phyloP scores from a whole-genome alignment of 2,113 vertebrate genomes.

The Synodontis membranacea region DNA sequence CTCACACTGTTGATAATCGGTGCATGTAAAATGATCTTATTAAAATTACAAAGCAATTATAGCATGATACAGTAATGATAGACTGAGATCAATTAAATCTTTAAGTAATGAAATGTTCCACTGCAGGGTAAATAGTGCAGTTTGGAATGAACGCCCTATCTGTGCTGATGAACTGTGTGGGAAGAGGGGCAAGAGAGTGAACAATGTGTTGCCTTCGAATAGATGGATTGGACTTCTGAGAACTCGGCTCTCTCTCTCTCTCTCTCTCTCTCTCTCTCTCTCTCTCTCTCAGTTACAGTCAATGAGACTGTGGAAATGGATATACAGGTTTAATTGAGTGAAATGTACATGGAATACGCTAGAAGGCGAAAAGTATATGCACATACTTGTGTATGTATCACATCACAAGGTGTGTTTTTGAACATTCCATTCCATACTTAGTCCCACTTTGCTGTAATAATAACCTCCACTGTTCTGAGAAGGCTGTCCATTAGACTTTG shows the following conservation, averaged over 20 bases:
- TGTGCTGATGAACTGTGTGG: conserved; percentile 6
- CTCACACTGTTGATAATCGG: background rate
- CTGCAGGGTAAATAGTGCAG: conserved; percentile 2
- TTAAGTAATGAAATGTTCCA: conserved; percentile 56
- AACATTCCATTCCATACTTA: background rate
- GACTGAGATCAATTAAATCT: conserved; percentile 49
- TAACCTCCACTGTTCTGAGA: background rate
- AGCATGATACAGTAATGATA: conserved; percentile 50
- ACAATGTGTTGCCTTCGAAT: background rate
- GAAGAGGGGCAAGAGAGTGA: background rate
- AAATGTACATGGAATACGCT: background rate
- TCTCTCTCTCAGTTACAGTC: background rate
- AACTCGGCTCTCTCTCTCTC: background rate
- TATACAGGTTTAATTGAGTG: background rate
- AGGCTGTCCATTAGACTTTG: background rate
- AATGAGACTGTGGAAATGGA: background rate
- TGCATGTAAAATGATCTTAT: conserved; percentile 51
- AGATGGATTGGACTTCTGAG: conserved; percentile 18
- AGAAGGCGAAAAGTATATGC: background rate
- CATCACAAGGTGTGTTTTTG: too few species aligned
- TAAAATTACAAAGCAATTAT: conserved; percentile 58
- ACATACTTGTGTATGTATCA: too few species aligned
- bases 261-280: conserved; percentile 8
- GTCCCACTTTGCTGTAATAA: too few species aligned
- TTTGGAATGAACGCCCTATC: background rate